A percentile compares a stretch with the other conserved stretches of the same genome.
These are phyloP conservation scores for Choristoneura fumiferana DNA, from an alignment of 1,140 invertebrate genomes.

Conservation along the genomic window DNA sequence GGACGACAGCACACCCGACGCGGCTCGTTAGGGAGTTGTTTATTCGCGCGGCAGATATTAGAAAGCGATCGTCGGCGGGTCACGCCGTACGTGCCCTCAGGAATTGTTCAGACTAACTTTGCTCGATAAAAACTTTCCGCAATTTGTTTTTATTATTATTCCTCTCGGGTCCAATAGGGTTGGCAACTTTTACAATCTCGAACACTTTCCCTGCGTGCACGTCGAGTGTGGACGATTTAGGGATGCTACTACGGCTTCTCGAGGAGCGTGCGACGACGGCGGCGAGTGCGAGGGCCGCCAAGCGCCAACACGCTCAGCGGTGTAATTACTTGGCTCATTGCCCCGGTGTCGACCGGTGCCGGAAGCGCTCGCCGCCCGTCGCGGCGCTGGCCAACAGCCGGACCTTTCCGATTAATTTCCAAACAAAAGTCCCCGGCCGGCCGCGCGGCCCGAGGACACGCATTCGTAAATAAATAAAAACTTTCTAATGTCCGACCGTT, in stretches of 20 bases:
- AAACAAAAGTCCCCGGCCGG: neutral
- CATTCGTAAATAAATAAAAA: slow-evolving; percentile 7
- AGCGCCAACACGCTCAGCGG: no score
- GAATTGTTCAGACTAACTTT: slow-evolving; percentile 2
- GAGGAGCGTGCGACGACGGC: neutral
- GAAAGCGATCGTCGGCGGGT: neutral
- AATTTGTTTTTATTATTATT: slow-evolving; percentile 20
- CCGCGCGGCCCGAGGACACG: neutral
- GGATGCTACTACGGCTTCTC: neutral
- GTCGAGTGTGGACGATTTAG: neutral
- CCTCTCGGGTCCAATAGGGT: slow-evolving; percentile 4
- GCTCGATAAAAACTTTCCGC: slow-evolving; percentile 15
- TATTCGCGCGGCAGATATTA: slow-evolving; percentile 9
- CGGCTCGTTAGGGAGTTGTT: slow-evolving; percentile 9
- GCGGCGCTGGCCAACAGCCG: neutral
- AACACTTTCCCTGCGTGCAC: neutral
- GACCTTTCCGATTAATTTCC: slow-evolving; percentile 2
- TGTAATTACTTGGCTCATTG: no score
- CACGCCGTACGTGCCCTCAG: neutral
- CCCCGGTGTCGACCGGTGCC: no score
- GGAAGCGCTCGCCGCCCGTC: no score
- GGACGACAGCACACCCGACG: no score
- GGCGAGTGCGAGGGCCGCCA: no score
- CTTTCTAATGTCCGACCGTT: neutral
- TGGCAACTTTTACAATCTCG: slow-evolving; percentile 10